phyloP scores from a whole-genome alignment of 2,113 vertebrate species.

The Phaethon lepturus region DNA sequence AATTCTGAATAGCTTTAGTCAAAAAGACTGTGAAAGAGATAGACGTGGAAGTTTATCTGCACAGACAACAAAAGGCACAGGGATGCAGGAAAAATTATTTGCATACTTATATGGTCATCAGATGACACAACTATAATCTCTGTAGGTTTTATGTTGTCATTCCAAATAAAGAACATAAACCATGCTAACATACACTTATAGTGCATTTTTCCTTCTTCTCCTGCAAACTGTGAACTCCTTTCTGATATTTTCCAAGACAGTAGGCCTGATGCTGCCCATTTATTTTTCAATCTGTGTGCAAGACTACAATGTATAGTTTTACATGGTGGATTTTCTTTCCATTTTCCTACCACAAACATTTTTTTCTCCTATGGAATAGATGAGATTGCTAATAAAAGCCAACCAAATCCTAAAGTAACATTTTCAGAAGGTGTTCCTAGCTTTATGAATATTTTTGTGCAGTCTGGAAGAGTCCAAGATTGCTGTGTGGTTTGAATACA shows the following conservation, averaged over 20 bases:
- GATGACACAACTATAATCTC: neutral
- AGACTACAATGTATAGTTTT: neutral
- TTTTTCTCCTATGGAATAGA: neutral
- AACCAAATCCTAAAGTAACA: neutral
- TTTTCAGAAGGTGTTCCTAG: neutral
- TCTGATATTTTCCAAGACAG: neutral
- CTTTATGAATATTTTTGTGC: neutral
- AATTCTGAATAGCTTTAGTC: neutral
- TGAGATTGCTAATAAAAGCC: neutral
- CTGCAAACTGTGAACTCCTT: neutral
- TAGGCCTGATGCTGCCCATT: neutral
- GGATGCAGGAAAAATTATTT: neutral
- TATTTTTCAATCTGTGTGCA: neutral
- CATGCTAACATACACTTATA: neutral
- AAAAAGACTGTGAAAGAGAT: neutral
- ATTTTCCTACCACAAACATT: neutral
- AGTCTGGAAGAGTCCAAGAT: neutral
- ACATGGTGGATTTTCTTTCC: neutral
- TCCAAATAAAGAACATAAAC: neutral
- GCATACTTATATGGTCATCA: neutral
- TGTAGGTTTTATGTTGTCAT: neutral
- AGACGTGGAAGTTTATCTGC: neutral
- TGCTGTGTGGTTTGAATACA: neutral
- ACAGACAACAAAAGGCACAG: neutral
- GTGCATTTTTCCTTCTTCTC: neutral